A percentile compares a stretch with the other conserved stretches of the same genome.
Evolutionary conservation across 2,888 invertebrate genomes (phyloP).

Genomic region (Ennomos fuscantarius): DNA sequence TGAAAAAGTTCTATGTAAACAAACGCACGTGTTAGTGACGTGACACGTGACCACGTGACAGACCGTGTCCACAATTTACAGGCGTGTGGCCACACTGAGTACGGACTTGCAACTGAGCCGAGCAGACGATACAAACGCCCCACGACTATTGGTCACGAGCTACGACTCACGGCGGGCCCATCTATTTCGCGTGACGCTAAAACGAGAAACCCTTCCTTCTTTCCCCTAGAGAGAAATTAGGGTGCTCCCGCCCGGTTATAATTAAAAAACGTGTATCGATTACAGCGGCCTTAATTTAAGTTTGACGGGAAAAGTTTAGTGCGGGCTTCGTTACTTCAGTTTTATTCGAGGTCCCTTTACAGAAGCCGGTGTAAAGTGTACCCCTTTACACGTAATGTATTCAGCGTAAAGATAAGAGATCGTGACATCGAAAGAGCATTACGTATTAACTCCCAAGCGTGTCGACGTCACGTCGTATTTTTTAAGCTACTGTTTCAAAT

Average conservation of each 20-base stretch:
- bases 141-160: slow-evolving; percentile 79
- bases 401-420: slow-evolving; percentile 24
- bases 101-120: slow-evolving; percentile 75
- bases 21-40: slow-evolving; percentile 54
- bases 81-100: slow-evolving; percentile 79
- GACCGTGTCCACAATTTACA: slow-evolving; percentile 64
- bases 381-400: slow-evolving; percentile 25
- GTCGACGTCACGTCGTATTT: slow-evolving; percentile 25
- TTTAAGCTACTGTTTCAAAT: slow-evolving; percentile 20
- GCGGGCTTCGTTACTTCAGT: slow-evolving; percentile 24
- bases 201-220: slow-evolving; percentile 77
- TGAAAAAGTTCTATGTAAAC: slow-evolving; percentile 37
- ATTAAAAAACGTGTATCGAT: slow-evolving; percentile 72
- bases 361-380: slow-evolving; percentile 22
- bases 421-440: slow-evolving; percentile 32
- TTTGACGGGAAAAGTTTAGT: slow-evolving; percentile 43
- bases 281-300: slow-evolving; percentile 49
- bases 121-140: slow-evolving; percentile 69
- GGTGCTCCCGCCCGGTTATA: slow-evolving; percentile 62
- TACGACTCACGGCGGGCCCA: slow-evolving; percentile 76
- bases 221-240: slow-evolving; percentile 75
- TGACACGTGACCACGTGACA: slow-evolving; percentile 66
- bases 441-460: slow-evolving; percentile 29
- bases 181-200: slow-evolving; percentile 82
- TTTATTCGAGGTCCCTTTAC: slow-evolving; percentile 31